Percentiles rank a stretch among this genome's conserved stretches.
phyloP scores from a whole-genome alignment of 2,888 invertebrate genomes.

The Epirrhoe alternata region DNA sequence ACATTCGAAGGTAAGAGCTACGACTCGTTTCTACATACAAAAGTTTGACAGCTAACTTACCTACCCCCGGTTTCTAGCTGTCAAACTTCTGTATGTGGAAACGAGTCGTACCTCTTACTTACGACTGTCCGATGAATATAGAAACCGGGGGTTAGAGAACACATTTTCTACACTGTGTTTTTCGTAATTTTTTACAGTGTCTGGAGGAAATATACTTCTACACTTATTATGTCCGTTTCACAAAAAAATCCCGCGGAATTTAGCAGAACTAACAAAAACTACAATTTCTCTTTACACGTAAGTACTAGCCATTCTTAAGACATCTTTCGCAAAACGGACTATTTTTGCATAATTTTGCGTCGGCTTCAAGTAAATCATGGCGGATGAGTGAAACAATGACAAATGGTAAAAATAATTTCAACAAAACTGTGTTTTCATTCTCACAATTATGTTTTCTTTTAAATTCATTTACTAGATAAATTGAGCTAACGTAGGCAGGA shows the following conservation, averaged over 20 bases:
- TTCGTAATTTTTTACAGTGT: neutral
- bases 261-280: neutral
- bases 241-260: neutral
- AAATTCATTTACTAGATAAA: conserved; percentile 42
- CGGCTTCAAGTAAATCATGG: neutral
- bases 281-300: neutral
- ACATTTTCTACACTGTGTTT: no score
- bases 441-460: conserved; percentile 12
- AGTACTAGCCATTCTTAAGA: neutral
- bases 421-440: conserved; percentile 29
- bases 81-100: no score
- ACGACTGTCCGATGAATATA: no score
- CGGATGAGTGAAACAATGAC: conserved; percentile 4
- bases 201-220: neutral
- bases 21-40: no score
- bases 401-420: conserved; percentile 22
- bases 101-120: no score
- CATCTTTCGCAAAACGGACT: neutral
- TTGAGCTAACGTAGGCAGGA: conserved; percentile 65
- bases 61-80: no score
- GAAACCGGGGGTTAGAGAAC: no score
- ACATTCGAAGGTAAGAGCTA: no score
- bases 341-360: neutral
- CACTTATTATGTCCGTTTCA: neutral
- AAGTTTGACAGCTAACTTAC: no score